These are phyloP conservation scores for Ruditapes philippinarum DNA, from an alignment of 1,140 invertebrate genomes.

Conservation along the genomic window DNA sequence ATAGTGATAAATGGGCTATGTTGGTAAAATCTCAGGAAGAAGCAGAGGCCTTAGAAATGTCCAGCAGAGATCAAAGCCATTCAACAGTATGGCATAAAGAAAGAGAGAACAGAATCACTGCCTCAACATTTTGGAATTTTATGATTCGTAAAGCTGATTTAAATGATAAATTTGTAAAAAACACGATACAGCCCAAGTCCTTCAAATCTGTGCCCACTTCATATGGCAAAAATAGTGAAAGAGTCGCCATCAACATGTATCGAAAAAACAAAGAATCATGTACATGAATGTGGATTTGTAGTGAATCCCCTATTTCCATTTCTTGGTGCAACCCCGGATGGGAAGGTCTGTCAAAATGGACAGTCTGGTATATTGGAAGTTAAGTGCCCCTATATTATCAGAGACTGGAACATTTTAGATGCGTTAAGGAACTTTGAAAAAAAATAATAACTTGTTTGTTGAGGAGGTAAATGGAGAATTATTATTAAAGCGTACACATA, in stretches of 20 bases:
- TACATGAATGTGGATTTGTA: slow-evolving; percentile 67
- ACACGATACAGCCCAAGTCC: background rate
- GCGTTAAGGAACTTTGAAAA: too few species aligned
- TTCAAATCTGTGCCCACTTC: background rate
- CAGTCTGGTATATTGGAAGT: slow-evolving; percentile 40
- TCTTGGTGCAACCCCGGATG: slow-evolving; percentile 63
- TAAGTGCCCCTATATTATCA: slow-evolving; percentile 56
- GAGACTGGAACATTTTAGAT: slow-evolving; percentile 10
- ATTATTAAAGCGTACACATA: too few species aligned
- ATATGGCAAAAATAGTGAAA: slow-evolving; percentile 27
- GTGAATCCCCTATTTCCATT: slow-evolving; percentile 64
- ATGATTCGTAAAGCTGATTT: background rate
- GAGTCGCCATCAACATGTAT: slow-evolving; percentile 26
- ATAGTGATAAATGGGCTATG: too few species aligned
- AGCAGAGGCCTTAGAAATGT: too few species aligned
- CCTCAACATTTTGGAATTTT: slow-evolving; percentile 3
- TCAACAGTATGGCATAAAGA: too few species aligned
- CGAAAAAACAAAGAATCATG: slow-evolving; percentile 26
- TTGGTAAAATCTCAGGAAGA: too few species aligned
- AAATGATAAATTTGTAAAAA: slow-evolving; percentile 22
- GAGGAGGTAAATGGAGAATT: too few species aligned
- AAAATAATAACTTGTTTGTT: too few species aligned
- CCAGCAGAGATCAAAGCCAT: too few species aligned
- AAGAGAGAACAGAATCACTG: too few species aligned
- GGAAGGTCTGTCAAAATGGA: slow-evolving; percentile 53